Conservation (phyloP, 1,140 invertebrate genomes). For the Aphaenogaster rudis region DNA sequence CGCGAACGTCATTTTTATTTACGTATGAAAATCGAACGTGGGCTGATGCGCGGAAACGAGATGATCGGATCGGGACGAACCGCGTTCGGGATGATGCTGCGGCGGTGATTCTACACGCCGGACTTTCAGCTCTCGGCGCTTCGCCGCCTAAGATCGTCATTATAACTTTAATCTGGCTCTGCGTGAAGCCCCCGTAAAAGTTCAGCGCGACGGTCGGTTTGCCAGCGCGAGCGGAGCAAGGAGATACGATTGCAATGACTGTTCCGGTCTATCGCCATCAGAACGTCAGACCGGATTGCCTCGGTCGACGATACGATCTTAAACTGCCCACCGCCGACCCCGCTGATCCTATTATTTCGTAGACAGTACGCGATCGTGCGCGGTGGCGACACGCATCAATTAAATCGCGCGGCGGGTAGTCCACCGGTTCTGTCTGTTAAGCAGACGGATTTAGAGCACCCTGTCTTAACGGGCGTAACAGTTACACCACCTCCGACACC, state of each 20-base stretch:
- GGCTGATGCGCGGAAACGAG: not conserved
- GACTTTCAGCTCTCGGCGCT: not conserved
- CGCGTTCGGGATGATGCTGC: not conserved
- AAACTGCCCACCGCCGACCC: not conserved
- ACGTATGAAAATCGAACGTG: constrained; percentile 50
- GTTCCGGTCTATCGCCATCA: constrained; percentile 31
- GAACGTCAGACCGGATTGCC: constrained; percentile 53
- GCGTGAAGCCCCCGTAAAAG: not conserved
- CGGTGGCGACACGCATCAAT: constrained; percentile 58
- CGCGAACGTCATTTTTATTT: constrained; percentile 60
- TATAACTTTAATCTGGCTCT: not conserved
- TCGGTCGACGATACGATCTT: constrained; percentile 61
- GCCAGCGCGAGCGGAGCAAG: not conserved
- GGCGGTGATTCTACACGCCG: not conserved
- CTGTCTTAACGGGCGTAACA: constrained; percentile 28
- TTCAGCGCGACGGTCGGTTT: not conserved
- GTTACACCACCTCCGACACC: constrained; percentile 20
- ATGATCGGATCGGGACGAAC: not conserved
- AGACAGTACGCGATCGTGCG: constrained; percentile 53
- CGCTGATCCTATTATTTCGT: constrained; percentile 54
- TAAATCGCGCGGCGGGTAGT: constrained; percentile 53
- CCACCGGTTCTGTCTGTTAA: constrained; percentile 28
- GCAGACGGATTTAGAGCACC: constrained; percentile 29
- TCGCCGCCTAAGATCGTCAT: constrained; percentile 11
- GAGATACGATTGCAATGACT: constrained; percentile 49